A percentile compares a stretch with the other conserved stretches of the same genome.
These are phyloP conservation scores for Rhopilema esculentum DNA, from an alignment of 30 jellyfish, hydroid and myxozoan genomes.

Conservation along the genomic window DNA sequence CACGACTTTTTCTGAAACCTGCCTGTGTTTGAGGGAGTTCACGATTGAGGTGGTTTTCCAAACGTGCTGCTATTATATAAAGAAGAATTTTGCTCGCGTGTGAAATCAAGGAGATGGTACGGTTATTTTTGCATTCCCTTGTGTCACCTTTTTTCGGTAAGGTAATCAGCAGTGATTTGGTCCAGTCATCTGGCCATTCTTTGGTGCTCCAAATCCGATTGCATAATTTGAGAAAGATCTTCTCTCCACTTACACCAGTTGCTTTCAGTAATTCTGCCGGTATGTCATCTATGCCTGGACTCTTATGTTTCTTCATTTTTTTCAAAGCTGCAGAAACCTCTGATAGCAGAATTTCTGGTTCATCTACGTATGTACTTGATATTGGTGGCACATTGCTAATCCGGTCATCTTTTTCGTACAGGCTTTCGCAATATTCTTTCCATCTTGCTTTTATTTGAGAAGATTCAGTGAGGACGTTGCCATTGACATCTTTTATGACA, in stretches of 20 bases:
- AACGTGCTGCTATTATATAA: constrained; percentile 5
- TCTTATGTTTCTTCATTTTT: not conserved
- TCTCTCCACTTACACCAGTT: not conserved
- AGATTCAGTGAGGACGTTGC: not conserved
- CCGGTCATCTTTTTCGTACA: constrained; percentile 11
- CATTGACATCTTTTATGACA: not conserved
- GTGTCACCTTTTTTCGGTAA: constrained; percentile 43
- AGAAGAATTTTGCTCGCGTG: constrained; percentile 47
- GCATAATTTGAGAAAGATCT: not conserved
- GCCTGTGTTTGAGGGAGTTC: not conserved
- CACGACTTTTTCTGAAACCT: constrained; percentile 16
- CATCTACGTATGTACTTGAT: constrained; percentile 1
- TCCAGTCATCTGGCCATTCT: constrained; percentile 47
- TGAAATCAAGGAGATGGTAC: constrained; percentile 26
- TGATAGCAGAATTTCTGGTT: constrained; percentile 10
- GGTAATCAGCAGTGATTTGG: constrained; percentile 8
- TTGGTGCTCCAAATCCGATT: constrained; percentile 40
- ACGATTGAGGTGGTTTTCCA: not conserved
- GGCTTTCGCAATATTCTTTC: constrained; percentile 7
- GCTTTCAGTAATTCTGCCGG: constrained; percentile 30
- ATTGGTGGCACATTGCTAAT: not conserved
- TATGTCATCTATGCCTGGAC: constrained; percentile 36
- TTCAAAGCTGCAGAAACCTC: constrained; percentile 20
- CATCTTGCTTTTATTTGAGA: constrained; percentile 8
- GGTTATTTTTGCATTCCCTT: constrained; percentile 29